Conservation (phyloP, 2,888 invertebrate species). For the Axea sp. region DNA sequence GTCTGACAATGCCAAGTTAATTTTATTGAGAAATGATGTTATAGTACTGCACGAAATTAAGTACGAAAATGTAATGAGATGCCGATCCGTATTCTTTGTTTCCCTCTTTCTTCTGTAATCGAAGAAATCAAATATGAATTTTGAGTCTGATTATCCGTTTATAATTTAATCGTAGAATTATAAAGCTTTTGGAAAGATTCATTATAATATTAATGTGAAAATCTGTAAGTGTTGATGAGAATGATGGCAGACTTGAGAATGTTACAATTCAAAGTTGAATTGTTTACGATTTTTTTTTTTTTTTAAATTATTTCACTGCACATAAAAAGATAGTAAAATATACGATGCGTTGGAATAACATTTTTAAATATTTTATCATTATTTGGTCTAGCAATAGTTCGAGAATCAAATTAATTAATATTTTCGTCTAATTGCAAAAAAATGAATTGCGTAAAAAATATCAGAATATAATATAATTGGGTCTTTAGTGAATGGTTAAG, state of each 20-base stretch:
- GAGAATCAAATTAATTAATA: too few species aligned
- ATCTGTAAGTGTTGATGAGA: too few species aligned
- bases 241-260: too few species aligned
- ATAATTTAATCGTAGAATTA: slow-evolving; percentile 8
- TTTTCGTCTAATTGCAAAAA: too few species aligned
- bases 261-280: too few species aligned
- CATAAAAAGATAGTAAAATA: too few species aligned
- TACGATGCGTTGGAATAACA: too few species aligned
- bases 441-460: slow-evolving; percentile 1
- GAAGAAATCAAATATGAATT: slow-evolving; percentile 41
- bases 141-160: slow-evolving; percentile 35
- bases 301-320: too few species aligned
- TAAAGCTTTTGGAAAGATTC: neutral
- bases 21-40: slow-evolving; percentile 48
- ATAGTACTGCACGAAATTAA: slow-evolving; percentile 37
- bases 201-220: slow-evolving; percentile 23
- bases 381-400: too few species aligned
- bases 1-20: slow-evolving; percentile 43
- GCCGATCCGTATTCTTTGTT: slow-evolving; percentile 45
- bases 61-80: slow-evolving; percentile 39
- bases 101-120: slow-evolving; percentile 45
- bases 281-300: too few species aligned
- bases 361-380: too few species aligned
- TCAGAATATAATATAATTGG: too few species aligned
- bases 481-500: slow-evolving; percentile 15